Percentiles rank a stretch among this genome's conserved stretches.
Evolutionary conservation across 2,888 invertebrate species (phyloP).

Genomic region (Drosophila sordidapex): DNA sequence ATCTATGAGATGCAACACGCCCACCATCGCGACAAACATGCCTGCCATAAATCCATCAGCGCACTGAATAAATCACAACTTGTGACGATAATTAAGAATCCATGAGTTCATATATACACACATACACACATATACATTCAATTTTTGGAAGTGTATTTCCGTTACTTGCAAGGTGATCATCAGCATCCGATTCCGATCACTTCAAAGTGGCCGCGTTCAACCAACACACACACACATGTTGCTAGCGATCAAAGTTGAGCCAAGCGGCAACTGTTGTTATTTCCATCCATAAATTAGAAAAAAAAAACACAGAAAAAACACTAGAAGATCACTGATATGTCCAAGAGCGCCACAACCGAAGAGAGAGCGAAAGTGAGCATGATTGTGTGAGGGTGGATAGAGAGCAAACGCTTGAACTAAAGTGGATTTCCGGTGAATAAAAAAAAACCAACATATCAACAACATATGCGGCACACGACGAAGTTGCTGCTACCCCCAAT

Average conservation of each 20-base stretch:
- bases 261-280: constrained; percentile 58
- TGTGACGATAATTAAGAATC: constrained; percentile 68
- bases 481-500: constrained; percentile 47
- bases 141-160: constrained; percentile 63
- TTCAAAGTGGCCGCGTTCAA: constrained; percentile 60
- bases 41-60: constrained; percentile 78
- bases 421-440: constrained; percentile 83
- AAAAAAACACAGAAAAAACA: constrained; percentile 9
- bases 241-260: constrained; percentile 56
- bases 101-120: constrained; percentile 35
- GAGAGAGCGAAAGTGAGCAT: constrained; percentile 25
- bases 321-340: constrained; percentile 61
- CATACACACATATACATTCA: not conserved
- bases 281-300: constrained; percentile 69
- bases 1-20: constrained; percentile 65
- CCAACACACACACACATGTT: constrained; percentile 74
- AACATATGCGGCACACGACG: constrained; percentile 51
- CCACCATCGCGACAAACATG: constrained; percentile 61
- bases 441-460: constrained; percentile 54
- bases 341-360: constrained; percentile 28
- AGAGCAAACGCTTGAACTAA: constrained; percentile 59
- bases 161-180: constrained; percentile 73
- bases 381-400: constrained; percentile 12
- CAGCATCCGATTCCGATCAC: constrained; percentile 61
- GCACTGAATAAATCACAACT: constrained; percentile 66